Conservation (phyloP, 2,113 vertebrate genomes). For the Mesoclemmys tuberculata region DNA sequence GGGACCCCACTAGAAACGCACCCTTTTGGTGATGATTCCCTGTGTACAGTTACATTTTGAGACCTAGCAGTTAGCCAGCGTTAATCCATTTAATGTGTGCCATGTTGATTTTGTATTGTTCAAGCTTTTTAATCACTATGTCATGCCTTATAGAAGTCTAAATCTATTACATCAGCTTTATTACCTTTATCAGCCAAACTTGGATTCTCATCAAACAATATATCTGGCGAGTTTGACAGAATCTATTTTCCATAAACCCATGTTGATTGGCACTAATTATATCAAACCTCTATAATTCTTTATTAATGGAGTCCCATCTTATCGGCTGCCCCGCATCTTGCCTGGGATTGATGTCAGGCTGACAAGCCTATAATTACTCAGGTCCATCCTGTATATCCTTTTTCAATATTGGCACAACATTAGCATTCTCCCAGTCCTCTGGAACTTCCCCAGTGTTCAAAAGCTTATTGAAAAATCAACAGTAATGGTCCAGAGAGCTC, state of each 20-base stretch:
- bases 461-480: not conserved
- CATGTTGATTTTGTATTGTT: not conserved
- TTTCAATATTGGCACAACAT: not conserved
- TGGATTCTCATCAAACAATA: not conserved
- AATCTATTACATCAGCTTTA: not conserved
- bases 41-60: not conserved
- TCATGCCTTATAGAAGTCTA: not conserved
- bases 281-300: not conserved
- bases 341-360: not conserved
- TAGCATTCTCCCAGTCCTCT: not conserved
- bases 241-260: not conserved
- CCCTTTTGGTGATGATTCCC: not conserved
- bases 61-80: not conserved
- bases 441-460: not conserved
- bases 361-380: not conserved
- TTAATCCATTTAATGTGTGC: not conserved
- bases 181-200: not conserved
- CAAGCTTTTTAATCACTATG: not conserved
- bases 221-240: not conserved
- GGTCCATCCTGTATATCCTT: not conserved
- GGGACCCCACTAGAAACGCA: not conserved
- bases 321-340: not conserved
- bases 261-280: not conserved
- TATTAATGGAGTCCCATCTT: not conserved
- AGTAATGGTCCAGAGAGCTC: not conserved